Percentiles rank a stretch among this genome's conserved stretches.
Evolutionary conservation across 2,888 invertebrate species (phyloP).

Genomic region (Isotomurus palustris): DNA sequence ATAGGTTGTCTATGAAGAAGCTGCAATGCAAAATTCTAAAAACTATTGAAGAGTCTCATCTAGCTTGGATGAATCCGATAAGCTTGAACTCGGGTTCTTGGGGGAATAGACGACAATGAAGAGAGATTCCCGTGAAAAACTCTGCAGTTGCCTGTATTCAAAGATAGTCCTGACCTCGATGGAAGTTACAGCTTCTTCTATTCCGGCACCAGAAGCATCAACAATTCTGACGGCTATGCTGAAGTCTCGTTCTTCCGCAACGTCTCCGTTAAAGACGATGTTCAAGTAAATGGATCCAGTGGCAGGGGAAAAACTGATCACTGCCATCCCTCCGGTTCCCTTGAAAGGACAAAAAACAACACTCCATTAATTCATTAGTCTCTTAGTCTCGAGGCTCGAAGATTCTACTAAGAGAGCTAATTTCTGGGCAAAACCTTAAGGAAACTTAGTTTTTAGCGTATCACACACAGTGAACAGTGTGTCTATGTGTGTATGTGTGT

Average conservation of each 20-base stretch:
- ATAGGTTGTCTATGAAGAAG: too few relatives aligned
- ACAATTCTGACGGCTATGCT: conserved; percentile 40
- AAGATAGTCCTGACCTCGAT: conserved; percentile 75
- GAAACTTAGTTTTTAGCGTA: too few relatives aligned
- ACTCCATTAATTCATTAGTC: too few relatives aligned
- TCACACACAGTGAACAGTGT: too few relatives aligned
- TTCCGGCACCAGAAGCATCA: conserved; percentile 41
- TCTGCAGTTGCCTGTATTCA: conserved; percentile 67
- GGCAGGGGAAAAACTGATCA: conserved; percentile 69
- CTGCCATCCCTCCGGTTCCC: conserved; percentile 76
- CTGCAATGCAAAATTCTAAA: too few relatives aligned
- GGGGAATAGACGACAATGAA: conserved; percentile 66
- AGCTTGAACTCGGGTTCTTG: conserved; percentile 61
- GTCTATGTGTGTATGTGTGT: too few relatives aligned
- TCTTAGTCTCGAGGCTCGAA: too few relatives aligned
- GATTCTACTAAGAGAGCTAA: not conserved
- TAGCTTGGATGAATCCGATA: conserved; percentile 55
- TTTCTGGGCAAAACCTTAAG: not conserved
- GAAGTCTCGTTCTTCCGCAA: conserved; percentile 50
- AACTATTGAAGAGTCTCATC: too few relatives aligned
- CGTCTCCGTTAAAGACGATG: conserved; percentile 75
- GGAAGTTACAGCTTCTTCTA: conserved; percentile 49
- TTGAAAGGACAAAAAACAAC: conserved; percentile 20
- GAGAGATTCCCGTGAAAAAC: conserved; percentile 69
- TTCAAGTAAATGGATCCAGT: conserved; percentile 72